Conservation (phyloP, 2,113 vertebrate species). For the Xiphophorus maculatus region DNA sequence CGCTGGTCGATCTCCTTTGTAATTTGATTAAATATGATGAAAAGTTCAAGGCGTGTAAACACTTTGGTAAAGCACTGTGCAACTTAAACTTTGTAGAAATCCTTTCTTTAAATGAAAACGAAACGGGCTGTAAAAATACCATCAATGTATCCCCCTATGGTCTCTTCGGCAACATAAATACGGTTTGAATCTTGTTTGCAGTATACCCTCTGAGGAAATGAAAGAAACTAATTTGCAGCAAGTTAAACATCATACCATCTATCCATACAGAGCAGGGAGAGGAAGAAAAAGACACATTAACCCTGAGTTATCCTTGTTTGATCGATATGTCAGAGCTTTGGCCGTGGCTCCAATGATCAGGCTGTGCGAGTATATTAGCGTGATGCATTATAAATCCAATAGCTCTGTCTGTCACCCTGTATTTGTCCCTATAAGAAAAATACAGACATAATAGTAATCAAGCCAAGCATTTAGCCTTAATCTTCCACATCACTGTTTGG, state of each 20-base stretch:
- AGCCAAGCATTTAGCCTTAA: conserved; percentile 60
- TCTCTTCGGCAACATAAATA: not conserved
- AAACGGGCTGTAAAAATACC: not conserved
- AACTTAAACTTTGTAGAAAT: not conserved
- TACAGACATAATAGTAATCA: conserved; percentile 56
- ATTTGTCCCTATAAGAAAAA: conserved; percentile 45
- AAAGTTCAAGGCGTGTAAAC: too few species aligned
- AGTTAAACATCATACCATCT: conserved; percentile 26
- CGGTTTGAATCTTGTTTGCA: not conserved
- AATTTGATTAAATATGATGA: too few species aligned
- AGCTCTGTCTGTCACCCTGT: conserved; percentile 25
- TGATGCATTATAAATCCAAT: conserved; percentile 67
- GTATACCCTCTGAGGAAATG: not conserved
- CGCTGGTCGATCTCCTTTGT: too few species aligned
- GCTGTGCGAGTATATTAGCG: conserved; percentile 50
- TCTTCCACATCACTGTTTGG: conserved; percentile 38
- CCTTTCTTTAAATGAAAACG: not conserved
- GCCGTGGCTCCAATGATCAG: conserved; percentile 59
- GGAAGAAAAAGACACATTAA: conserved; percentile 44
- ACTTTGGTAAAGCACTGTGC: too few species aligned
- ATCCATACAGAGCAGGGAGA: not conserved
- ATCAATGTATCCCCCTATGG: not conserved
- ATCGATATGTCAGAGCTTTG: conserved; percentile 65
- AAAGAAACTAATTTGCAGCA: not conserved
- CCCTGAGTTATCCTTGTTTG: conserved; percentile 48